Conservation (phyloP, 2,113 vertebrate genomes). For the Cavia porcellus region DNA sequence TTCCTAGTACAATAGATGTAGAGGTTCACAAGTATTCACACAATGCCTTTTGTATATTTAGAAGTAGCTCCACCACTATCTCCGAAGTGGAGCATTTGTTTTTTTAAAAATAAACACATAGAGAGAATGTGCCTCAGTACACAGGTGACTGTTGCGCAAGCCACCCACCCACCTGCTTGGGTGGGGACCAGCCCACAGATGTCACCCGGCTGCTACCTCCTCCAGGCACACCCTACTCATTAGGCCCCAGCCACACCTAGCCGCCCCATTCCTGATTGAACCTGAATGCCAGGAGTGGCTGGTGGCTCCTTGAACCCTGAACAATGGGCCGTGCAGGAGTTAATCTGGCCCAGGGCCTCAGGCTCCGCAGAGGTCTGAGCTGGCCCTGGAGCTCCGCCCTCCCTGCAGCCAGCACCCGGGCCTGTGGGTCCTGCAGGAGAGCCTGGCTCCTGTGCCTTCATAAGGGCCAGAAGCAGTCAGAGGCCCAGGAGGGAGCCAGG, state of each 20-base stretch:
- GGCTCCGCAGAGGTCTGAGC: conserved; percentile 19
- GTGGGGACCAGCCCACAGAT: conserved; percentile 88
- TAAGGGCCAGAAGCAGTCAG: not conserved
- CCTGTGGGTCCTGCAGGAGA: not conserved
- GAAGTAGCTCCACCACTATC: not conserved
- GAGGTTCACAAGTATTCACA: not conserved
- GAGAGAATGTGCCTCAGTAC: conserved; percentile 46
- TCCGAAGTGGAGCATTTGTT: conserved; percentile 56
- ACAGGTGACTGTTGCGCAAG: conserved; percentile 87
- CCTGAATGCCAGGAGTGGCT: conserved; percentile 87
- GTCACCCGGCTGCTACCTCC: conserved; percentile 87
- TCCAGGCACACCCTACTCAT: conserved; percentile 87
- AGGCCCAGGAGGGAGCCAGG: not conserved
- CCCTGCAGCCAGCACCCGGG: not conserved
- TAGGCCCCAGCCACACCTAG: conserved; percentile 85
- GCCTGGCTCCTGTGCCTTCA: not conserved
- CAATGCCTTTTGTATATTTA: conserved; percentile 55
- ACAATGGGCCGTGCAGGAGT: conserved; percentile 87
- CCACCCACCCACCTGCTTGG: conserved; percentile 82
- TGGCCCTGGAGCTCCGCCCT: not conserved
- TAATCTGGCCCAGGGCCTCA: conserved; percentile 83
- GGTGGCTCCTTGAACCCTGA: conserved; percentile 88
- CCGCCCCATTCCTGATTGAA: conserved; percentile 88
- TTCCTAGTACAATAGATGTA: not conserved
- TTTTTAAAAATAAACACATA: conserved; percentile 73